Evolutionary conservation across 2,797 vertebrate species (phyloP).

Genomic region (Anolis apletophallus): DNA sequence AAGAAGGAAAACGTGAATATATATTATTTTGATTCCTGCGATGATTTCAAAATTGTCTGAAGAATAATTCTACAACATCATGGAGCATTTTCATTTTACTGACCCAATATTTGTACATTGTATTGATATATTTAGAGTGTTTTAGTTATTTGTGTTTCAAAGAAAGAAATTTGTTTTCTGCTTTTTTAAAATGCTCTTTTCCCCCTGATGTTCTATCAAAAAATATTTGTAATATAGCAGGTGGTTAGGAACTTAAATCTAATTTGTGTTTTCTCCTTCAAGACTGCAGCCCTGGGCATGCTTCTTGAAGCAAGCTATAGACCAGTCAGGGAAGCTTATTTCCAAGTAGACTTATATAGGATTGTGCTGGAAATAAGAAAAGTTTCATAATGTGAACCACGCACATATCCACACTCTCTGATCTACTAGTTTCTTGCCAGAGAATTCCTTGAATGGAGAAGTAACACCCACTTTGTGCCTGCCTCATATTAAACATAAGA

Average conservation of each 20-base stretch:
- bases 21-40: slow-evolving; percentile 66
- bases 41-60: slow-evolving; percentile 42
- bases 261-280: slow-evolving; percentile 57
- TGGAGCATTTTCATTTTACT: slow-evolving; percentile 60
- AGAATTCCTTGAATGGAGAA: slow-evolving; percentile 5
- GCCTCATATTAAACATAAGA: background rate
- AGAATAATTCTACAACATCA: slow-evolving; percentile 66
- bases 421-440: background rate
- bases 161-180: slow-evolving; percentile 64
- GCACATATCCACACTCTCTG: background rate
- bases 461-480: background rate
- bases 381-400: slow-evolving; percentile 44
- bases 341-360: background rate
- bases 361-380: slow-evolving; percentile 1
- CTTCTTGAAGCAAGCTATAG: slow-evolving; percentile 7
- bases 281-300: background rate
- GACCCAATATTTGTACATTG: slow-evolving; percentile 62
- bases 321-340: background rate
- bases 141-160: slow-evolving; percentile 65
- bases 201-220: slow-evolving; percentile 17
- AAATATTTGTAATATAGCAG: slow-evolving; percentile 50
- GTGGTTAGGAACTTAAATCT: slow-evolving; percentile 46
- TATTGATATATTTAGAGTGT: slow-evolving; percentile 53
- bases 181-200: slow-evolving; percentile 46
- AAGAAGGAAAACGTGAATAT: slow-evolving; percentile 60